phyloP scores from a whole-genome alignment of 2,113 vertebrate genomes.

The Lepisosteus oculatus region DNA sequence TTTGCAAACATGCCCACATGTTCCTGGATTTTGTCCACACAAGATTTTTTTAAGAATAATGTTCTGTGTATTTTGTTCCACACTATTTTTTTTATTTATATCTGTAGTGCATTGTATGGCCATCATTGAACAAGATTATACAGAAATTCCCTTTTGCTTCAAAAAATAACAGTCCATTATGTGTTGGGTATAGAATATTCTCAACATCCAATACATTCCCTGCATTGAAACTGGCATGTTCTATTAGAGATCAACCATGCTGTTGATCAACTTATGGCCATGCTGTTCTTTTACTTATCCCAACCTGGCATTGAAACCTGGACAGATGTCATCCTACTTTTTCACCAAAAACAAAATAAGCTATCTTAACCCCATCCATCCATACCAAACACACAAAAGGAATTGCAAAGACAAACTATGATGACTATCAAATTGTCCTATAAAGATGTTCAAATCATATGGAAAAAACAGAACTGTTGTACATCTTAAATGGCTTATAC shows the following conservation, averaged over 20 bases:
- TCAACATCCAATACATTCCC: not conserved
- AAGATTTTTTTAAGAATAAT: too few species aligned
- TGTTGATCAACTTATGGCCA: not conserved
- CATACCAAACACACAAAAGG: too few species aligned
- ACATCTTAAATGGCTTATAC: slow-evolving; percentile 25
- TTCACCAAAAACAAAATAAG: not conserved
- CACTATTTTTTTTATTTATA: not conserved
- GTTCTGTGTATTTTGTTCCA: too few species aligned
- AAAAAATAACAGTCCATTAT: not conserved
- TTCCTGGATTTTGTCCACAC: too few species aligned
- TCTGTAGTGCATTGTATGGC: not conserved
- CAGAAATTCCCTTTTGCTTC: slow-evolving; percentile 3
- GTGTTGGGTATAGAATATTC: not conserved
- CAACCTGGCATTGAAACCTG: not conserved
- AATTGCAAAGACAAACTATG: too few species aligned
- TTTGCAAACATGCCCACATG: too few species aligned
- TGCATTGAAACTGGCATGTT: not conserved
- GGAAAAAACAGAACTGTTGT: not conserved
- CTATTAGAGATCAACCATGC: not conserved
- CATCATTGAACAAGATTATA: not conserved
- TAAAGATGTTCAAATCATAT: not conserved
- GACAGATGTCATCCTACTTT: not conserved
- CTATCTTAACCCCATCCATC: not conserved
- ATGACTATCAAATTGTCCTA: not conserved
- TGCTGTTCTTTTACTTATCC: not conserved